Evolutionary conservation across 1,140 invertebrate genomes (phyloP), one percentile per base, ranked within the genome.

Genomic region (Spodoptera frugiperda): DNA sequence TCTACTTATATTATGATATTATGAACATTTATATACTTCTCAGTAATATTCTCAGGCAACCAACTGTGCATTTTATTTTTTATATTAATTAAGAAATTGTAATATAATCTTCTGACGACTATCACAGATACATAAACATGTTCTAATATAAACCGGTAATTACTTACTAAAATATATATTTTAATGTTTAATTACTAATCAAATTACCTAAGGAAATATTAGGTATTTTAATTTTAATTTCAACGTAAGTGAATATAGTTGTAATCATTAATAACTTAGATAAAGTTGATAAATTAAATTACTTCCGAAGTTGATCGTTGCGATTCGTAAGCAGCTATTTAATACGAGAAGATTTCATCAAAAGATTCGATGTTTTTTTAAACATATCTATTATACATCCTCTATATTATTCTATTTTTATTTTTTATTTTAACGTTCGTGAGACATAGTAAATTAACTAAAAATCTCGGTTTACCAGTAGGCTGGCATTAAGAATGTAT

Each of bases 221-320:
- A n/a, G n/a, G n/a, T n/a, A 51, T 15, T n/a, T 51, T 51, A 14
- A 15, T 11, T 30, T 30, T 21, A 30, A 14, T 57, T 30, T 33
- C 14, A 57, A 21, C 1, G 14, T n/a, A 57, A 57, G 55, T 25
- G 30, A 57, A 57, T 25, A n/a, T 30, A 57, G 14, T 33, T 30
- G 25, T 14, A 25, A 5, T 57, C 55, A 57, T 57, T 57, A 33
- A 33, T n/a, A 33, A 57, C 25, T 14, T 30, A 57, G 25, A 33
- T 57, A n/a, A n/a, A 57, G 30, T 57, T 25, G 4, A 21, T 57
- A 8, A 33, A 57, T 57, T 33, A 57, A 57, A 57, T 57, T 14
- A 1, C n/a, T 33, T 57, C 14, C 21, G 21, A 57, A n/a, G 15
- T 51, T n/a, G 6, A 51, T n/a, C 49, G n/a, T 15, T 14, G 49